Evolutionary conservation across 2,888 invertebrate genomes (phyloP), one percentile per base, ranked within the genome.

Genomic region (Drosophila quinaria): DNA sequence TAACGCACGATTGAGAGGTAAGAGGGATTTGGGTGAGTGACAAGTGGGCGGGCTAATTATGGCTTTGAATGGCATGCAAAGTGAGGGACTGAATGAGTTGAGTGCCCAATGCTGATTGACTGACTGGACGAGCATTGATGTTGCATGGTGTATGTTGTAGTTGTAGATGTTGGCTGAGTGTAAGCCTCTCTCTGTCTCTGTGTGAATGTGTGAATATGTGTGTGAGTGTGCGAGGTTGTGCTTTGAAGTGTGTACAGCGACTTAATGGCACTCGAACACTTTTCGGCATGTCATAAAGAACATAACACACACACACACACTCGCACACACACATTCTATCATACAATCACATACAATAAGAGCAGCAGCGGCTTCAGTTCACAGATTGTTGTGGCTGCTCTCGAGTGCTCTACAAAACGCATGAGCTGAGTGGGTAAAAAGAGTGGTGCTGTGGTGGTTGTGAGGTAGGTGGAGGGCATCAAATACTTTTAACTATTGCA

Each of bases 201-300:
- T 67, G 46, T 29, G 50, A 46, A 50, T 47, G 50, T 58, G 49
- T 66, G 59, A 29, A 25, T 49, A 61, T 37, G 51, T 17, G 50
- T 29, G 17, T 50, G 54, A 44, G n/a, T 46, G 33, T 61, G 61
- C 42, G 58, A 56, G 70, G 59, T 54, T 70, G 76, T 78, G 81
- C 64, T 51, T 80, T 70, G 66, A 74, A 76, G 73, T 87, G 81
- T 73, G 76, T 77, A 78, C 81, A 83, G 81, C 74, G 76, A 74
- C 81, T 87, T 80, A 80, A 87, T 87, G 88, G 80, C 83, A 79
- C 88, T 87, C 78, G 58, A 87, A 87, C 86, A 86, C 86, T 86
- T 84, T 85, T 87, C 67, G 87, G 84, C 81, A 83, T 86, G 86
- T 83, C 83, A 79, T 86, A 86, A 83, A 83, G 83, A 86, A 80